Evolutionary conservation across 2,113 vertebrate genomes (phyloP).

Genomic region (Gymnocephalus cernua): DNA sequence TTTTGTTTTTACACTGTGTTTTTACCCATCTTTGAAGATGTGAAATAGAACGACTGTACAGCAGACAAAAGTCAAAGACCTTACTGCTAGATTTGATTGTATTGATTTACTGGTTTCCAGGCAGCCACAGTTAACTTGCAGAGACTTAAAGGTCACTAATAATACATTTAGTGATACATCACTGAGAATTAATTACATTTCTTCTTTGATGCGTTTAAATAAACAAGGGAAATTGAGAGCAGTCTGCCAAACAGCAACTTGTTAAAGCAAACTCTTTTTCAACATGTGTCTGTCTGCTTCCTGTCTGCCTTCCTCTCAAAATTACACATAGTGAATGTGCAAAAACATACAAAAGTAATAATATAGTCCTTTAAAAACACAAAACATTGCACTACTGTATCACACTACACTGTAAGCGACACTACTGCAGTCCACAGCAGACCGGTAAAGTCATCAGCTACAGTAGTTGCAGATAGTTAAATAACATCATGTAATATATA

Average conservation of each 20-base stretch:
- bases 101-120: slow-evolving; percentile 37
- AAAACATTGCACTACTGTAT: slow-evolving; percentile 26
- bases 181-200: slow-evolving; percentile 15
- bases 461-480: slow-evolving; percentile 53
- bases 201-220: slow-evolving; percentile 22
- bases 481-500: slow-evolving; percentile 42
- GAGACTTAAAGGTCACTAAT: slow-evolving; percentile 25
- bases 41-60: slow-evolving; percentile 39
- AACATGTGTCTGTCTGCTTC: slow-evolving; percentile 57
- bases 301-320: slow-evolving; percentile 31
- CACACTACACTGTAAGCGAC: slow-evolving; percentile 24
- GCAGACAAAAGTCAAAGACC: slow-evolving; percentile 2
- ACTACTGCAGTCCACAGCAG: slow-evolving; percentile 23
- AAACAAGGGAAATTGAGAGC: slow-evolving; percentile 17
- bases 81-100: slow-evolving; percentile 20
- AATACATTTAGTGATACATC: slow-evolving; percentile 43
- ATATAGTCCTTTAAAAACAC: not conserved
- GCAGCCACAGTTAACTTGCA: slow-evolving; percentile 32
- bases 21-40: slow-evolving; percentile 28
- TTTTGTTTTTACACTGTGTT: slow-evolving; percentile 13
- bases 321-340: slow-evolving; percentile 3
- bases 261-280: slow-evolving; percentile 27
- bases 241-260: slow-evolving; percentile 26
- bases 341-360: not conserved
- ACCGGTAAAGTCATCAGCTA: slow-evolving; percentile 69